A percentile compares a stretch with the other conserved stretches of the same genome.
phyloP scores from a whole-genome alignment of 2,888 invertebrate species.

The Drosophila stalkeri region DNA sequence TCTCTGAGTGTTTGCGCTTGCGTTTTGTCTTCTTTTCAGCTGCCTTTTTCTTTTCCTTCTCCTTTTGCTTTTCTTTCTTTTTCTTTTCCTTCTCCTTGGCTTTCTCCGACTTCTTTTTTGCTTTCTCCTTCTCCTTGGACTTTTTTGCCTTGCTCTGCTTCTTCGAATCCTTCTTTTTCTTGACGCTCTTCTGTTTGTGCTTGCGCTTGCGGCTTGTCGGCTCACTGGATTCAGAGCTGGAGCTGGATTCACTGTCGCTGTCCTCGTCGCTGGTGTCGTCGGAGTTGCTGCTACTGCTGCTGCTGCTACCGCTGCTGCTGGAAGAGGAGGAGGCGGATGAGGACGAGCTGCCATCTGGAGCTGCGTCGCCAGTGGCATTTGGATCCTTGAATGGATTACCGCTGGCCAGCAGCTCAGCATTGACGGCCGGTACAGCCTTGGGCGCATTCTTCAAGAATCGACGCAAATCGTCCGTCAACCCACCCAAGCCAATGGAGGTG shows the following conservation, averaged over 20 bases:
- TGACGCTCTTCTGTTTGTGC: constrained; percentile 43
- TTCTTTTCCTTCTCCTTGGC: constrained; percentile 39
- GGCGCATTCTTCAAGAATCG: constrained; percentile 91
- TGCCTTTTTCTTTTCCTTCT: constrained; percentile 36
- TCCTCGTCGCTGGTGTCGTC: constrained; percentile 55
- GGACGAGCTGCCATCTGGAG: constrained; percentile 35
- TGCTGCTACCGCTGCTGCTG: constrained; percentile 57
- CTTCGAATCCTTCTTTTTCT: constrained; percentile 56
- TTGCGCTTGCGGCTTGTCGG: constrained; percentile 61
- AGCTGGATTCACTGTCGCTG: constrained; percentile 64
- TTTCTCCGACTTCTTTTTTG: neutral
- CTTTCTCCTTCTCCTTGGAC: constrained; percentile 33
- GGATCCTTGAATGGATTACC: constrained; percentile 69
- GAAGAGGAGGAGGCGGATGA: constrained; percentile 48
- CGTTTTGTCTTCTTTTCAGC: constrained; percentile 57
- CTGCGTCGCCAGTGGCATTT: constrained; percentile 47
- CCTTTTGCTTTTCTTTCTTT: constrained; percentile 25
- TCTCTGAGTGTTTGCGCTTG: constrained; percentile 44
- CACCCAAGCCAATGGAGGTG: constrained; percentile 98
- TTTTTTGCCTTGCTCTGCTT: constrained; percentile 49
- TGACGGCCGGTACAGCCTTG: constrained; percentile 83
- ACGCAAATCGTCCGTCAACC: constrained; percentile 95
- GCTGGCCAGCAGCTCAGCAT: constrained; percentile 81
- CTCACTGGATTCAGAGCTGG: constrained; percentile 51
- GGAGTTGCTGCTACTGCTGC: constrained; percentile 37